phyloP scores from a whole-genome alignment of 1,140 invertebrate genomes.

The Nephila pilipes region DNA sequence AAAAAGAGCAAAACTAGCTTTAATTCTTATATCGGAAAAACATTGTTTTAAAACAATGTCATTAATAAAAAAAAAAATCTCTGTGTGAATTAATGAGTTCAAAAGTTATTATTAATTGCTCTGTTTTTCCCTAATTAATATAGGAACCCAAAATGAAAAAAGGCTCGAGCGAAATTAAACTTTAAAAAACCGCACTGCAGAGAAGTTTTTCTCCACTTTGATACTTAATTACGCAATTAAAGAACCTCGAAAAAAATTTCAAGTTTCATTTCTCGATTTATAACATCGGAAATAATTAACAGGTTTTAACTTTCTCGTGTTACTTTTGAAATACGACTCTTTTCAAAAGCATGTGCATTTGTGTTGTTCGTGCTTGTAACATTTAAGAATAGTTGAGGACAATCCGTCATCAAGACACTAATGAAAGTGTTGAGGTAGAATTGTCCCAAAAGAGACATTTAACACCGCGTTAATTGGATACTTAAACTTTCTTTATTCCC shows the following conservation, averaged over 20 bases:
- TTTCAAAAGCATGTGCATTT: background rate
- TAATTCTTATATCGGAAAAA: too few relatives aligned
- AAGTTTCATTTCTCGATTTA: background rate
- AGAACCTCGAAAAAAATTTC: background rate
- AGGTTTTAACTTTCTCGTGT: background rate
- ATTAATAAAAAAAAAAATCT: background rate
- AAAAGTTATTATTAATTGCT: too few relatives aligned
- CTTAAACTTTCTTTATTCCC: background rate
- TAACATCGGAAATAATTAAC: background rate
- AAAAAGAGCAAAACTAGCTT: too few relatives aligned
- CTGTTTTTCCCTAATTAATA: too few relatives aligned
- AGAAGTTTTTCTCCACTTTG: background rate
- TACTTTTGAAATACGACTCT: background rate
- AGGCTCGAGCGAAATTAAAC: background rate
- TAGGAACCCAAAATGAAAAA: background rate
- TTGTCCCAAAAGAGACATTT: slow-evolving; percentile 29
- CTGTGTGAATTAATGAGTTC: background rate
- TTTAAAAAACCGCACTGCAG: background rate
- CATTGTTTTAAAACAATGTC: background rate
- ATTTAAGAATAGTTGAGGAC: background rate
- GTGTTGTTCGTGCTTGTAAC: background rate
- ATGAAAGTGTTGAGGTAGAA: slow-evolving; percentile 9
- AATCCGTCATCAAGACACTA: background rate
- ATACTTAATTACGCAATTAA: slow-evolving; percentile 12
- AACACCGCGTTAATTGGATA: slow-evolving; percentile 24